Conservation (phyloP, 2,797 vertebrate genomes). For the Ctenochaetus hawaiiensis region DNA sequence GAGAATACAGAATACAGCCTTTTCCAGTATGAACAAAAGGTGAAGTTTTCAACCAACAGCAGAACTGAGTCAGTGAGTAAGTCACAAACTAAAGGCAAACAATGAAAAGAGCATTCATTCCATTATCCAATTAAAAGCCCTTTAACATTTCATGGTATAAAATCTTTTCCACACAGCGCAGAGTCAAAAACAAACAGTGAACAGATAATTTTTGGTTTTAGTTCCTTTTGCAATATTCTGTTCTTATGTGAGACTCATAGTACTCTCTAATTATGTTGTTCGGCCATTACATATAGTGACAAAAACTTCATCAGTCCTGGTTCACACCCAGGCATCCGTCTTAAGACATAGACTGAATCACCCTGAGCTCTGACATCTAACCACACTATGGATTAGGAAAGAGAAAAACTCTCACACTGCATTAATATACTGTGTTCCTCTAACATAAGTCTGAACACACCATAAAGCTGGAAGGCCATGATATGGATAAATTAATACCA, state of each 20-base stretch:
- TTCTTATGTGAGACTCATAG: neutral
- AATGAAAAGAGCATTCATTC: neutral
- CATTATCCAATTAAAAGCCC: neutral
- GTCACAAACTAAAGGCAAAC: neutral
- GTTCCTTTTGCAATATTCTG: neutral
- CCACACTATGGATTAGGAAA: neutral
- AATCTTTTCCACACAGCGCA: constrained; percentile 1
- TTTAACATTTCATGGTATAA: neutral
- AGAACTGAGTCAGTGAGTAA: neutral
- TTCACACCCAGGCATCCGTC: neutral
- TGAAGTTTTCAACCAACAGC: neutral
- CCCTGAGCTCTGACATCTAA: constrained; percentile 9
- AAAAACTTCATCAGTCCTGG: neutral
- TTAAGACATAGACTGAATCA: too few species aligned
- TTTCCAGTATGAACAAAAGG: neutral
- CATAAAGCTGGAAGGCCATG: constrained; percentile 20
- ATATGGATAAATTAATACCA: constrained; percentile 17
- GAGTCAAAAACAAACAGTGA: neutral
- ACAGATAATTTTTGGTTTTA: neutral
- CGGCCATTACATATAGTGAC: neutral
- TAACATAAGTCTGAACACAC: constrained; percentile 8
- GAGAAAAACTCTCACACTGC: constrained; percentile 1
- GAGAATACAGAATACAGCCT: neutral
- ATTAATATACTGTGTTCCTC: constrained; percentile 3
- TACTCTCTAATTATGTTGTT: neutral